phyloP scores from a whole-genome alignment of 2,113 vertebrate genomes.

The Podarcis muralis region DNA sequence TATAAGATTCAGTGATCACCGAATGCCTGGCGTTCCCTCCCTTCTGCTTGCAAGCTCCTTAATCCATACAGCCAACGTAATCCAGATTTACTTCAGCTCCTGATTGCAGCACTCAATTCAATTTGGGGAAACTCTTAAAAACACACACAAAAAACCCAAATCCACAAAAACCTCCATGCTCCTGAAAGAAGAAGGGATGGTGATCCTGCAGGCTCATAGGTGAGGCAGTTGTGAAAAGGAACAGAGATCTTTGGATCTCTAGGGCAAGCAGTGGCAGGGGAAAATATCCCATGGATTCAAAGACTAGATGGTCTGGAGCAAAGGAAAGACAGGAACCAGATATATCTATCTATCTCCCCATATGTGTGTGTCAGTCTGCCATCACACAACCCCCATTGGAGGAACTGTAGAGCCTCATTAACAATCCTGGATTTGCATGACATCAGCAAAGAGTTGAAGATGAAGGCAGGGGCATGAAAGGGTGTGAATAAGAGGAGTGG shows the following conservation, averaged over 20 bases:
- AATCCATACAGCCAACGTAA: background rate
- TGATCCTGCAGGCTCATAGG: background rate
- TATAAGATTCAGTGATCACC: constrained; percentile 33
- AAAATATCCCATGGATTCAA: too few species aligned
- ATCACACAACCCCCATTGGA: too few species aligned
- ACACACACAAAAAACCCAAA: background rate
- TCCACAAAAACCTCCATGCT: background rate
- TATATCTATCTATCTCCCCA: too few species aligned
- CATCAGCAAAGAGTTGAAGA: too few species aligned
- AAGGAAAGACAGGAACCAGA: too few species aligned
- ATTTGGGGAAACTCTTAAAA: background rate
- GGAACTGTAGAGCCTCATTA: too few species aligned
- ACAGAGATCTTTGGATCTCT: too few species aligned
- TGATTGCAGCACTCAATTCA: background rate
- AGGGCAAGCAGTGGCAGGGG: background rate
- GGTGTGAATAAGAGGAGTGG: too few species aligned
- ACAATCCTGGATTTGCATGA: too few species aligned
- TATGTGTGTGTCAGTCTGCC: background rate
- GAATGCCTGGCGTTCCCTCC: background rate
- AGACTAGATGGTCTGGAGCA: too few species aligned
- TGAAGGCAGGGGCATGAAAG: too few species aligned
- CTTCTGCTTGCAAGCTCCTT: constrained; percentile 50
- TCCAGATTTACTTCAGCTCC: background rate
- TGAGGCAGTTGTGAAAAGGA: background rate
- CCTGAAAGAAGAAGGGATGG: background rate